A percentile compares a stretch with the other conserved stretches of the same genome.
Evolutionary conservation across 2,797 vertebrate genomes (phyloP).

Genomic region (Knipowitschia caucasica): DNA sequence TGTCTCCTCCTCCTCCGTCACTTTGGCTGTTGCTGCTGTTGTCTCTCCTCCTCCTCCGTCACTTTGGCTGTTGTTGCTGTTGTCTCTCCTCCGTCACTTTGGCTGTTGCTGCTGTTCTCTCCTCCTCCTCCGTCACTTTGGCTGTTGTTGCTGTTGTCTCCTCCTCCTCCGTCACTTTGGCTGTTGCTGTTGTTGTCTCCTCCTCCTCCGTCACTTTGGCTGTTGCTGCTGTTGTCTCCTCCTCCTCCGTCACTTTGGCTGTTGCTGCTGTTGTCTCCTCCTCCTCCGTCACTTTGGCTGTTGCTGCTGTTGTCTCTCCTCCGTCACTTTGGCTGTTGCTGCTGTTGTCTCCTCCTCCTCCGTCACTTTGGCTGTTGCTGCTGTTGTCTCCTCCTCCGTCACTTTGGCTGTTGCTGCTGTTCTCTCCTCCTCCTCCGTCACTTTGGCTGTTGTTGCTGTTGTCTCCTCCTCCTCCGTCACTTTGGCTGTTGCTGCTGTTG

Average conservation of each 20-base stretch:
- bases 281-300: conserved; percentile 1
- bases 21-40: conserved; percentile 6
- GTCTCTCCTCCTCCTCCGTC: conserved; percentile 9
- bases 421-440: conserved; percentile 8
- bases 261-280: conserved; percentile 12
- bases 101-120: conserved; percentile 8
- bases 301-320: conserved; percentile 12
- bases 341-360: conserved; percentile 14
- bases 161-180: conserved; percentile 3
- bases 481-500: conserved; percentile 4
- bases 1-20: conserved; percentile 9
- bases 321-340: background rate
- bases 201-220: background rate
- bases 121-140: conserved; percentile 6
- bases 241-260: conserved; percentile 1
- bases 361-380: background rate
- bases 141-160: conserved; percentile 12
- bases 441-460: conserved; percentile 6
- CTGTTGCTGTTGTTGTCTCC: conserved; percentile 13
- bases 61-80: conserved; percentile 4
- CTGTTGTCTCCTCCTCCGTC: conserved; percentile 15
- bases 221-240: conserved; percentile 13
- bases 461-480: conserved; percentile 10
- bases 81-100: conserved; percentile 9
- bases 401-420: conserved; percentile 4